Evolutionary conservation across 2,888 invertebrate species (phyloP).

Genomic region (Dasypolia templi): DNA sequence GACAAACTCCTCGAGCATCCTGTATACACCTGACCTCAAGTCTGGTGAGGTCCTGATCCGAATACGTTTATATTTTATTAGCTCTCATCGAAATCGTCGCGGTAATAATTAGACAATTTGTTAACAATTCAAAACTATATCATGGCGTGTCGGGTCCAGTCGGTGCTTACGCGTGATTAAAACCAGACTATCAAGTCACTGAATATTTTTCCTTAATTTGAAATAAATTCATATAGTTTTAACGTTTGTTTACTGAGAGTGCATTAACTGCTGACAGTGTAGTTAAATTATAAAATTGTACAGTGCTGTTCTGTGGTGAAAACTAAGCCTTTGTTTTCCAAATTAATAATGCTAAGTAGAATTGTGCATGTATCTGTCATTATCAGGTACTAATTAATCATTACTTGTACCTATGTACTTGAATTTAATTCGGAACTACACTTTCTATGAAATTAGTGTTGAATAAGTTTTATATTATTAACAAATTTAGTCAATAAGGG

Average conservation of each 20-base stretch:
- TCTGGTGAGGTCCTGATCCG: conserved; percentile 63
- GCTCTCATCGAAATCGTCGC: conserved; percentile 79
- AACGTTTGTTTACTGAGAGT: conserved; percentile 11
- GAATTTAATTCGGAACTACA: conserved; percentile 16
- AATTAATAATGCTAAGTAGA: conserved; percentile 16
- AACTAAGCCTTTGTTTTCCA: neutral
- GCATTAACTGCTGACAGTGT: conserved; percentile 15
- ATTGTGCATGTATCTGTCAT: conserved; percentile 23
- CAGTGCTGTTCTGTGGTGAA: conserved; percentile 19
- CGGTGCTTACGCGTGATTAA: conserved; percentile 36
- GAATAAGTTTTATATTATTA: conserved; percentile 9
- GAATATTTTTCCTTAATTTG: conserved; percentile 55
- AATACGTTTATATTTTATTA: conserved; percentile 69
- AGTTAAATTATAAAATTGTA: conserved; percentile 18
- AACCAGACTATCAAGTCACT: conserved; percentile 30
- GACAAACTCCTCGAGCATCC: conserved; percentile 41
- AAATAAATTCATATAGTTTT: neutral
- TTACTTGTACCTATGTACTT: neutral
- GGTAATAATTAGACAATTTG: conserved; percentile 75
- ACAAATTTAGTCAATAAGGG: neutral
- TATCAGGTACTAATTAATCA: conserved; percentile 43
- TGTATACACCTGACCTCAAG: conserved; percentile 54
- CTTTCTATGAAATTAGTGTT: conserved; percentile 8
- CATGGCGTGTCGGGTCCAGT: conserved; percentile 36
- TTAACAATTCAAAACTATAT: conserved; percentile 65